Evolutionary conservation across 2,888 invertebrate genomes (phyloP).

Genomic region (Trissoscelio sp.): DNA sequence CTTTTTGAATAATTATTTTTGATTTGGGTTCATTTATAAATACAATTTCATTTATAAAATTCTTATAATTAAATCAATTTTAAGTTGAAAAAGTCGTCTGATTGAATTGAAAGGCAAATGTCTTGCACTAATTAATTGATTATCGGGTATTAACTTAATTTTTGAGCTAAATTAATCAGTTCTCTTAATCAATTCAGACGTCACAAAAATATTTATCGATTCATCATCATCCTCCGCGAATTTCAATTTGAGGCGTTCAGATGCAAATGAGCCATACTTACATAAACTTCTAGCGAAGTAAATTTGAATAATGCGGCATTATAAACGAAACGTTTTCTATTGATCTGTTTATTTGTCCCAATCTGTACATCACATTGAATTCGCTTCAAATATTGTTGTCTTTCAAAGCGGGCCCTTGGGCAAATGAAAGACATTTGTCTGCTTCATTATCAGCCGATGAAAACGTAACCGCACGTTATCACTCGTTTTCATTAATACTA

Average conservation of each 20-base stretch:
- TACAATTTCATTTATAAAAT: too few relatives aligned
- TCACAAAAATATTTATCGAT: neutral
- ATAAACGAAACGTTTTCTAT: conserved; percentile 10
- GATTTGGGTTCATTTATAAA: too few relatives aligned
- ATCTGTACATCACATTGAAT: neutral
- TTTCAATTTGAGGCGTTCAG: neutral
- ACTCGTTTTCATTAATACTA: conserved; percentile 23
- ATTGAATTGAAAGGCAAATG: neutral
- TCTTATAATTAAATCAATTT: too few relatives aligned
- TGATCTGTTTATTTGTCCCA: conserved; percentile 22
- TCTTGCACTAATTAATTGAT: neutral
- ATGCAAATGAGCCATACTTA: neutral
- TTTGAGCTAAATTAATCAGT: neutral
- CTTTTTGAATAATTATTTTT: too few relatives aligned
- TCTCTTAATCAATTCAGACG: neutral
- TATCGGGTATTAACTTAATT: conserved; percentile 3
- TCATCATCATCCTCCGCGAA: neutral
- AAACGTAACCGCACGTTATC: conserved; percentile 23
- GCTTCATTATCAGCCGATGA: conserved; percentile 12
- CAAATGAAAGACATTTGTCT: conserved; percentile 13
- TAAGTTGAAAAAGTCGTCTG: neutral
- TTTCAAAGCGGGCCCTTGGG: conserved; percentile 4
- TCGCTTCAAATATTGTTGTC: conserved; percentile 18
- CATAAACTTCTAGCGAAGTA: conserved; percentile 2
- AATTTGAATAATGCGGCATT: conserved; percentile 22